Conservation (phyloP, 2,113 vertebrate species). For the Trogon melanurus region DNA sequence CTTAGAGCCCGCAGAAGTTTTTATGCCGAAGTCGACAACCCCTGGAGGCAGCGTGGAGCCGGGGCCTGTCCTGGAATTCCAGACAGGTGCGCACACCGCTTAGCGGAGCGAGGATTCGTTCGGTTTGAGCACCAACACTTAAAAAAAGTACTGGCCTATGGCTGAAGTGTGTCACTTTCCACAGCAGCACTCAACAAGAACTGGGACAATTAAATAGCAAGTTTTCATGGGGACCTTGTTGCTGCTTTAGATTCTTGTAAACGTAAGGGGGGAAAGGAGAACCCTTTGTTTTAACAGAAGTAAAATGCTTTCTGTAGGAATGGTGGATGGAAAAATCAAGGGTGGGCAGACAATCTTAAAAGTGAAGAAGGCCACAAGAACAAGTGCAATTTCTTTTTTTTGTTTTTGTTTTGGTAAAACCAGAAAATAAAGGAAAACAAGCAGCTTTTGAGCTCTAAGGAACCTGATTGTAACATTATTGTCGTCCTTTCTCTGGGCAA, state of each 20-base stretch:
- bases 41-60: neutral
- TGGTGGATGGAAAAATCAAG: conserved; percentile 70
- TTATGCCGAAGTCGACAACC: conserved; percentile 14
- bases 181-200: conserved; percentile 88
- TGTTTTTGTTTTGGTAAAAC: conserved; percentile 27
- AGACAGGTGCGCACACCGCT: conserved; percentile 25
- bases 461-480: conserved; percentile 63
- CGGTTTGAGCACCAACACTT: conserved; percentile 40
- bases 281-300: conserved; percentile 64
- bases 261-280: conserved; percentile 73
- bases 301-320: conserved; percentile 69
- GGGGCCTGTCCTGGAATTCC: neutral
- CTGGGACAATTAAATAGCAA: conserved; percentile 84
- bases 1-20: neutral
- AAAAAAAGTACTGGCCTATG: conserved; percentile 82
- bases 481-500: conserved; percentile 75
- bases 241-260: conserved; percentile 88
- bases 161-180: conserved; percentile 86
- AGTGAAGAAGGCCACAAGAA: conserved; percentile 87
- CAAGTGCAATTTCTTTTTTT: conserved; percentile 54
- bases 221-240: conserved; percentile 88
- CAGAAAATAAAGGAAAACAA: conserved; percentile 27
- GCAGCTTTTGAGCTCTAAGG: conserved; percentile 60
- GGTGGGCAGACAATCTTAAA: conserved; percentile 78
- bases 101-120: conserved; percentile 32